Percentiles rank a stretch among this genome's conserved stretches.
phyloP scores from a whole-genome alignment of 2,797 vertebrate genomes.

The Mormyrus proboscirostris region DNA sequence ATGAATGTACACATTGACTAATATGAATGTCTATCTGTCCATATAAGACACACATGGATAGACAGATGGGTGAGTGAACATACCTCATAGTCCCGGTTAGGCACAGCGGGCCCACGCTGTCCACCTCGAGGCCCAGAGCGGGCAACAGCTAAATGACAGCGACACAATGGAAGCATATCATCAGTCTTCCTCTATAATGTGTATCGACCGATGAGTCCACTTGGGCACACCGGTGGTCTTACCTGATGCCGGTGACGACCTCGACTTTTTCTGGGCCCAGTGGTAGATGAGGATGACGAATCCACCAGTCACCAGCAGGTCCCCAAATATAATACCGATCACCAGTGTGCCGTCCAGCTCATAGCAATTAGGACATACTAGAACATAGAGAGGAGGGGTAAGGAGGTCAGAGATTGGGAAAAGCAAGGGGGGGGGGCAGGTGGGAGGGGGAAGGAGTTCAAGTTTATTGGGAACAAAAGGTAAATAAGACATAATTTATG shows the following conservation, averaged over 20 bases:
- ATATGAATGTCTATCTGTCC: neutral
- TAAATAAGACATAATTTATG: neutral
- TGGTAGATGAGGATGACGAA: constrained; percentile 41
- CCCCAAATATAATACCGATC: fast-evolving
- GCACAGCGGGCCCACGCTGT: constrained; percentile 24
- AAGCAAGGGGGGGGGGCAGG: neutral
- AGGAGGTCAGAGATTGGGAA: neutral
- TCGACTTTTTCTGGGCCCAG: constrained; percentile 37
- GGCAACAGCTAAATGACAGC: neutral
- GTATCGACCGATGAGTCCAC: neutral
- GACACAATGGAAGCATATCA: neutral
- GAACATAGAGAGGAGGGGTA: neutral
- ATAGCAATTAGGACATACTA: constrained; percentile 52
- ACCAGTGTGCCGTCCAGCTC: neutral
- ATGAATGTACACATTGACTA: neutral
- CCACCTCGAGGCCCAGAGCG: constrained; percentile 22
- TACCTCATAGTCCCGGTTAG: constrained; percentile 50
- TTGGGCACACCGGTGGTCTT: neutral
- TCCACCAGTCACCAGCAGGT: constrained; percentile 39
- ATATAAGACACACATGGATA: neutral
- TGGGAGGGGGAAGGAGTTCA: neutral
- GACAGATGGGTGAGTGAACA: neutral
- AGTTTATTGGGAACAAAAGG: neutral
- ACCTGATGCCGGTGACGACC: constrained; percentile 36
- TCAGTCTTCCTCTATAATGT: neutral